Conservation (phyloP, 2,888 invertebrate species). For the Sinelater perroti region DNA sequence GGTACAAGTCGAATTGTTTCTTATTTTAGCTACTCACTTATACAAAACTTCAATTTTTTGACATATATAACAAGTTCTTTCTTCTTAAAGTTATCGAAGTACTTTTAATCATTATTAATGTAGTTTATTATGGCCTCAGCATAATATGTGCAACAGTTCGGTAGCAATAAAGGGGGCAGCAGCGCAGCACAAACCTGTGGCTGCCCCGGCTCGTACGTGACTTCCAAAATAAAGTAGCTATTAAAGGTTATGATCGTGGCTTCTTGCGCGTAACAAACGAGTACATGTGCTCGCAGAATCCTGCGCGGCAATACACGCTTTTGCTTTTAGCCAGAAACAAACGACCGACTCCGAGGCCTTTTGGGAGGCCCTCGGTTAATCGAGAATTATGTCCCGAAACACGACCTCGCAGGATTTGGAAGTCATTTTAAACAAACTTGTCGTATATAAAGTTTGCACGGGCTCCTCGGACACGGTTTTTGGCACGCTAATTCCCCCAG, state of each 20-base stretch:
- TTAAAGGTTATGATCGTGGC: slow-evolving; percentile 27
- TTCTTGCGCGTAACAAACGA: slow-evolving; percentile 34
- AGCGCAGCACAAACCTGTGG: too few species aligned
- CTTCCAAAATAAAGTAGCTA: slow-evolving; percentile 32
- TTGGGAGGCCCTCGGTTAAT: slow-evolving; percentile 50
- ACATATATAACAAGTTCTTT: too few species aligned
- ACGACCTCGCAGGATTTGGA: slow-evolving; percentile 29
- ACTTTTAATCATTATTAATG: too few species aligned
- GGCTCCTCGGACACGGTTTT: slow-evolving; percentile 24
- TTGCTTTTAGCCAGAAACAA: slow-evolving; percentile 55
- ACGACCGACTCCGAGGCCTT: slow-evolving; percentile 50
- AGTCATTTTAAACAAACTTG: slow-evolving; percentile 31
- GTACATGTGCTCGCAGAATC: slow-evolving; percentile 35
- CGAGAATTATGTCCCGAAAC: slow-evolving; percentile 49
- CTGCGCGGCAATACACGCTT: slow-evolving; percentile 49
- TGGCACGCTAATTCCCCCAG: slow-evolving; percentile 3
- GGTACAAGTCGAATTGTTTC: too few species aligned
- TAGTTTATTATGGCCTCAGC: too few species aligned
- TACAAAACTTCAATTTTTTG: too few species aligned
- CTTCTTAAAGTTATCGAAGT: too few species aligned
- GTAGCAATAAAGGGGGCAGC: too few species aligned
- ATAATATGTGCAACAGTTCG: too few species aligned
- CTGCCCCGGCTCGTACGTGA: slow-evolving; percentile 27
- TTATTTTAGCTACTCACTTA: too few species aligned
- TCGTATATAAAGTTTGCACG: slow-evolving; percentile 21